Conservation (phyloP, 2,113 vertebrate genomes). For the Hyaena hyaena region DNA sequence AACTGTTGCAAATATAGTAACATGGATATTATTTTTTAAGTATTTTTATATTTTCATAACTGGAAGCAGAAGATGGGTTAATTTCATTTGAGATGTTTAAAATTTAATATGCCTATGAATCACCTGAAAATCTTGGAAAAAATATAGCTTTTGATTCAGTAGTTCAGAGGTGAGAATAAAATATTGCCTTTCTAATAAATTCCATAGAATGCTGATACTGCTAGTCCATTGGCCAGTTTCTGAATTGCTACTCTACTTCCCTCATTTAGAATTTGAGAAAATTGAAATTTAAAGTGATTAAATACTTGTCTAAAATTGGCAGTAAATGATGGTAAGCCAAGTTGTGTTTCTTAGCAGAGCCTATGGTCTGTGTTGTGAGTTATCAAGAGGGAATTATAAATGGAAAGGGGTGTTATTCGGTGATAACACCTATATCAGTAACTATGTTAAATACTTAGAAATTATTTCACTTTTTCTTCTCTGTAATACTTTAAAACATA, state of each 20-base stretch:
- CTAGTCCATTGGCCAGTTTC: background rate
- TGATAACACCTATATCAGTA: background rate
- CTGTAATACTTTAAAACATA: background rate
- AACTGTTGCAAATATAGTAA: background rate
- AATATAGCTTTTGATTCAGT: constrained; percentile 38
- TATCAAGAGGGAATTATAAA: background rate
- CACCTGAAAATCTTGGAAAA: constrained; percentile 37
- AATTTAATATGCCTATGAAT: constrained; percentile 49
- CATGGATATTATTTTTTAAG: background rate
- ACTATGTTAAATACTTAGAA: background rate
- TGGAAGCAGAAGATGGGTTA: constrained; percentile 12
- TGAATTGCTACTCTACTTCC: background rate
- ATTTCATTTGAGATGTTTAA: constrained; percentile 55
- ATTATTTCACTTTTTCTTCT: background rate
- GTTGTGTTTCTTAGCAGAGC: background rate
- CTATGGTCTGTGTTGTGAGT: background rate
- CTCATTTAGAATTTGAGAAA: background rate
- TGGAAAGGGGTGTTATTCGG: background rate
- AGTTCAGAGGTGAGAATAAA: background rate
- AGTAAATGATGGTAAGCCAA: background rate
- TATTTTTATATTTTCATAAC: constrained; percentile 41
- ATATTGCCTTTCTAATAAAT: background rate
- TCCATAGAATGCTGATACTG: background rate
- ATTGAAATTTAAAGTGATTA: background rate
- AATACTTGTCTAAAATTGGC: background rate